Evolutionary conservation across 2,888 invertebrate species (phyloP).

Genomic region (Microplitis deprimator): DNA sequence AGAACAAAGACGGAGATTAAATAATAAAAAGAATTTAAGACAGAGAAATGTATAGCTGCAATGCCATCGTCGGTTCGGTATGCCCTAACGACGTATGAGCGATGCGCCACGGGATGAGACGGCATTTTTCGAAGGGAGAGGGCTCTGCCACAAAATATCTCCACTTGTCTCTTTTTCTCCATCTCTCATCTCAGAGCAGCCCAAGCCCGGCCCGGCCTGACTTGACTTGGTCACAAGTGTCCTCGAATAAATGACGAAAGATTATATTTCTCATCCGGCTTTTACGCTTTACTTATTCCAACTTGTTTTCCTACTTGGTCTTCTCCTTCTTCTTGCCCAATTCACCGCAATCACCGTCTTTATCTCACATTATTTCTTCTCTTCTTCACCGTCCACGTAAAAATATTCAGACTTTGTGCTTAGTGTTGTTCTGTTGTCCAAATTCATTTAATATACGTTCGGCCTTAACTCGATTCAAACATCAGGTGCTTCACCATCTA

Average conservation of each 20-base stretch:
- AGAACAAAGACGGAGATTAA: not conserved
- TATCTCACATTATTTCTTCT: too few relatives aligned
- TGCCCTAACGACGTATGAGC: constrained; percentile 52
- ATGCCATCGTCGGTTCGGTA: constrained; percentile 41
- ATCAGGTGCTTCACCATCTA: too few relatives aligned
- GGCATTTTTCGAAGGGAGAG: constrained; percentile 39
- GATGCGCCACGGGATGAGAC: constrained; percentile 45
- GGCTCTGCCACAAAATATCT: constrained; percentile 19
- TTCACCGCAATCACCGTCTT: too few relatives aligned
- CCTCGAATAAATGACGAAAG: constrained; percentile 31
- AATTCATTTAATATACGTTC: too few relatives aligned
- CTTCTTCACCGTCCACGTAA: too few relatives aligned
- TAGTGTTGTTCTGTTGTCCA: too few relatives aligned
- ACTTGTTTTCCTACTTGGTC: not conserved
- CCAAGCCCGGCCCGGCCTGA: not conserved
- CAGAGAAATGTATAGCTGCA: constrained; percentile 23
- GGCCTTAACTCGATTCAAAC: too few relatives aligned
- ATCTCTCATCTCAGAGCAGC: not conserved
- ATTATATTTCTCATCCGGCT: constrained; percentile 20
- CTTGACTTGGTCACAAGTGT: constrained; percentile 21
- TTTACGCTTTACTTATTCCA: constrained; percentile 23
- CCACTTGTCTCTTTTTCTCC: constrained; percentile 22
- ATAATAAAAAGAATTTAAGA: constrained; percentile 10
- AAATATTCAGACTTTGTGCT: too few relatives aligned
- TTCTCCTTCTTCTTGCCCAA: not conserved